phyloP scores from a whole-genome alignment of 1,140 invertebrate species.

The Macrocentrus cingulum region DNA sequence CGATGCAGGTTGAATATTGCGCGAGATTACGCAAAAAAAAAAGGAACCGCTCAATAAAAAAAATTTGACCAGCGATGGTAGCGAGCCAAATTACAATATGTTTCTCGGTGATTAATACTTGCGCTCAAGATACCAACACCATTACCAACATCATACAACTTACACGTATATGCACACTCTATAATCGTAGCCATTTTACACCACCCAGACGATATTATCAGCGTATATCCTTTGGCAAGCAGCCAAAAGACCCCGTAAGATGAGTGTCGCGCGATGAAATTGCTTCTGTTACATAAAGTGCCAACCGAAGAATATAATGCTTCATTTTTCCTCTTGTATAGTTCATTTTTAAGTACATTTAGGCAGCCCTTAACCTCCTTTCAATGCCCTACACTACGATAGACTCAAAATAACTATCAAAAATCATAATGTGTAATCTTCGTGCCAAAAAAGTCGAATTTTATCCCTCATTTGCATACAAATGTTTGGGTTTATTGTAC shows the following conservation, averaged over 20 bases:
- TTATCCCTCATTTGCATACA: conserved; percentile 9
- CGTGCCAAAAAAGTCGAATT: too few species aligned
- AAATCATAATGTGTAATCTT: too few species aligned
- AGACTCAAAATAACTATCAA: too few species aligned
- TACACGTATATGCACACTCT: neutral
- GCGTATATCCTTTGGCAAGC: conserved; percentile 13
- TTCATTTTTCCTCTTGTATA: conserved; percentile 18
- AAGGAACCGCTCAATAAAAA: neutral
- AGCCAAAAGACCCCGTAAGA: neutral
- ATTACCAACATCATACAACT: neutral
- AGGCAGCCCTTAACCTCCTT: too few species aligned
- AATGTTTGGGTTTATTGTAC: conserved; percentile 10
- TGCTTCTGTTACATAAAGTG: conserved; percentile 24
- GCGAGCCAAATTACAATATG: neutral
- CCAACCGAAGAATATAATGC: conserved; percentile 2
- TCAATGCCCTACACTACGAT: too few species aligned
- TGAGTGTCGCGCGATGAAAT: conserved; percentile 18
- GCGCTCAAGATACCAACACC: too few species aligned
- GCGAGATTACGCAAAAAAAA: conserved; percentile 6
- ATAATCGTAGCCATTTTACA: conserved; percentile 15
- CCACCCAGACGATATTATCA: conserved; percentile 13
- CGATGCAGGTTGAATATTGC: conserved; percentile 20
- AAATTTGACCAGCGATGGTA: neutral
- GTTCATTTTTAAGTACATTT: neutral
- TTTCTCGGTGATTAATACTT: neutral